phyloP scores from a whole-genome alignment of 1,140 invertebrate species.

The Ooceraea biroi region DNA sequence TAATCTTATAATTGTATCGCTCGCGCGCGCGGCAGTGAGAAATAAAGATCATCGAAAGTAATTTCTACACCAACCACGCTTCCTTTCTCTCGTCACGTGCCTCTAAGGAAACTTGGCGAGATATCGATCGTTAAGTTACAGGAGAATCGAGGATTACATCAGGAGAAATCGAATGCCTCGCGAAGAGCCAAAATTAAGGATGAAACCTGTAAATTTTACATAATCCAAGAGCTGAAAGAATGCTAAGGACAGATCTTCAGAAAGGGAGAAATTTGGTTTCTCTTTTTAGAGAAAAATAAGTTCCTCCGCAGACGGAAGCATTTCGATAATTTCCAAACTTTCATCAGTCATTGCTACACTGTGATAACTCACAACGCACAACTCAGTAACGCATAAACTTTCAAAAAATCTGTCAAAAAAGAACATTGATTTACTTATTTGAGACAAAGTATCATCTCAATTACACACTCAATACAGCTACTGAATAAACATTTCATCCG shows the following conservation, averaged over 20 bases:
- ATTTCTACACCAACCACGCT: slow-evolving; percentile 52
- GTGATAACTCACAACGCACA: no score
- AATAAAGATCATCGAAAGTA: slow-evolving; percentile 47
- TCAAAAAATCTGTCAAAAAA: no score
- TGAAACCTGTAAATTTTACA: background rate
- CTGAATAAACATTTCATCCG: slow-evolving; percentile 35
- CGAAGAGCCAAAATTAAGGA: slow-evolving; percentile 37
- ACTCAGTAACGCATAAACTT: no score
- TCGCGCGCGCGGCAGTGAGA: slow-evolving; percentile 2
- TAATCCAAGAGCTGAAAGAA: slow-evolving; percentile 6
- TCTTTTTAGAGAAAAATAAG: background rate
- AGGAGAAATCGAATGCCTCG: slow-evolving; percentile 32
- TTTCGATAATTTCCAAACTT: background rate
- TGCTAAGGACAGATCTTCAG: background rate
- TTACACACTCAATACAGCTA: slow-evolving; percentile 5
- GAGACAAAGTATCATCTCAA: background rate
- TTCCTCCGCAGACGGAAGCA: background rate
- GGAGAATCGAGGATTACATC: slow-evolving; percentile 32
- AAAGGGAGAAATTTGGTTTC: no score
- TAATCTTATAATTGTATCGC: no score
- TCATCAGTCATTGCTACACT: background rate
- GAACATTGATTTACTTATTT: slow-evolving; percentile 38
- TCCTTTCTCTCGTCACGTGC: slow-evolving; percentile 39
- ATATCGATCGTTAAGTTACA: slow-evolving; percentile 48
- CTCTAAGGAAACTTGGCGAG: slow-evolving; percentile 33